phyloP scores from a whole-genome alignment of 1,140 invertebrate species.

The Halictus rubicundus region DNA sequence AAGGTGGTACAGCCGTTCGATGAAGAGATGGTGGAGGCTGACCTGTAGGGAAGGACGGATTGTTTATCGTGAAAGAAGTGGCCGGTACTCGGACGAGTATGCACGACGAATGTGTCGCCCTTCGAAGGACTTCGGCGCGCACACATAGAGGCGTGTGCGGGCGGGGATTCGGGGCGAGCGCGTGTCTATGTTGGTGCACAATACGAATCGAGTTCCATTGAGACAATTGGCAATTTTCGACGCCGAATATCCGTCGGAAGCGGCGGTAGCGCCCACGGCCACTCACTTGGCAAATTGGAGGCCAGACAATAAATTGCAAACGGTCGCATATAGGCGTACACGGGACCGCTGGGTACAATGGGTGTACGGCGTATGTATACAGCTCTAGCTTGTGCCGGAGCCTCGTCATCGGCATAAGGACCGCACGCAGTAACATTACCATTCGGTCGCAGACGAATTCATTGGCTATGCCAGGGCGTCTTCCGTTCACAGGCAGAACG shows the following conservation, averaged over 20 bases:
- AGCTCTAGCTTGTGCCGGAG: too few species aligned
- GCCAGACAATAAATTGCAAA: slow-evolving; percentile 72
- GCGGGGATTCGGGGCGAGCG: slow-evolving; percentile 8
- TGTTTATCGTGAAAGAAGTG: too few species aligned
- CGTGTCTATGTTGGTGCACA: slow-evolving; percentile 62
- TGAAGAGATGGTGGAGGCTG: too few species aligned
- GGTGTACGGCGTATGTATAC: slow-evolving; percentile 11
- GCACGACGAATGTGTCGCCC: not conserved
- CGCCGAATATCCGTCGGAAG: slow-evolving; percentile 76
- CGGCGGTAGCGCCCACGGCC: slow-evolving; percentile 70
- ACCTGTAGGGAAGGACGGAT: too few species aligned
- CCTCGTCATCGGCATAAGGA: slow-evolving; percentile 64
- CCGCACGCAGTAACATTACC: slow-evolving; percentile 76
- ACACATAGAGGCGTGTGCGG: not conserved
- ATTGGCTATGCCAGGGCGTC: slow-evolving; percentile 72
- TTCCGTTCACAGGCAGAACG: slow-evolving; percentile 76
- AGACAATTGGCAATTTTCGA: slow-evolving; percentile 77
- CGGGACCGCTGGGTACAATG: slow-evolving; percentile 22
- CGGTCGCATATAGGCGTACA: slow-evolving; percentile 43
- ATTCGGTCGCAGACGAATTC: slow-evolving; percentile 75
- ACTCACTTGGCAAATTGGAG: slow-evolving; percentile 67
- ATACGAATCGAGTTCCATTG: slow-evolving; percentile 73
- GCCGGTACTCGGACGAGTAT: too few species aligned
- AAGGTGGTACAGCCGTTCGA: too few species aligned
- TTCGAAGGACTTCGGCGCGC: slow-evolving; percentile 42